Base-by-base conservation (phyloP, 2,797 vertebrate genomes). In the Botia almorhae region DNA sequence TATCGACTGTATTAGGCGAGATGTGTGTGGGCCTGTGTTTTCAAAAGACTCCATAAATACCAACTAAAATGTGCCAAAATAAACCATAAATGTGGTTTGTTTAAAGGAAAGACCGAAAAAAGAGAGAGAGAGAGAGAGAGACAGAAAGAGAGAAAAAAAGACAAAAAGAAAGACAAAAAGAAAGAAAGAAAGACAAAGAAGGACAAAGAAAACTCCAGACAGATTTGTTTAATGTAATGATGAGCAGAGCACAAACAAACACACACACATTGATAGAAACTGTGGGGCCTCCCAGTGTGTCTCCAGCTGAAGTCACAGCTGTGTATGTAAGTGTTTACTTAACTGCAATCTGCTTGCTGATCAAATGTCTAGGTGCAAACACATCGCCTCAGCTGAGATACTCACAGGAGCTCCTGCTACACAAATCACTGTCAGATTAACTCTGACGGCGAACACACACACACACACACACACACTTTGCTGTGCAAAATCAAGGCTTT, bases 281-380 rank as follows among this genome's bases (percentile, higher is more conserved):
- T 84, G 73, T 16, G 39, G 46, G 63, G 56, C 0, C 10, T 68
- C 73, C 58, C 82, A 76, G 68, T 8, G 36, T 75, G 64, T 58
- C 50, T 23, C 64, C 69, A 72, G 56, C 21, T 63, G 67, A 36
- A 63, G 69, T 65, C 39, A 67, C 21, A 50, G 61, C 85, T 85
- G 74, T 58, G 23, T 65, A n/a, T 84, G 75, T 82, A 74, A 73
- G 77, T 79, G 70, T 8, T 75, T 87, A 84, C 80, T 86, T 76
- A 86, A 79, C 86, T 82, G 81, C 76, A 82, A 76, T 85, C 83
- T 82, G 68, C 69, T 50, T 88, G 69, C 67, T 75, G 76, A 80
- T 76, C 51, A 82, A 69, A 82, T 2, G 5, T 61, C 48, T 67
- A 69, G 69, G 75, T 82, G 76, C 64, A 74, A 76, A 78, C 70